Conservation (phyloP, 1,140 invertebrate genomes). For the Zelostemma sp. region DNA sequence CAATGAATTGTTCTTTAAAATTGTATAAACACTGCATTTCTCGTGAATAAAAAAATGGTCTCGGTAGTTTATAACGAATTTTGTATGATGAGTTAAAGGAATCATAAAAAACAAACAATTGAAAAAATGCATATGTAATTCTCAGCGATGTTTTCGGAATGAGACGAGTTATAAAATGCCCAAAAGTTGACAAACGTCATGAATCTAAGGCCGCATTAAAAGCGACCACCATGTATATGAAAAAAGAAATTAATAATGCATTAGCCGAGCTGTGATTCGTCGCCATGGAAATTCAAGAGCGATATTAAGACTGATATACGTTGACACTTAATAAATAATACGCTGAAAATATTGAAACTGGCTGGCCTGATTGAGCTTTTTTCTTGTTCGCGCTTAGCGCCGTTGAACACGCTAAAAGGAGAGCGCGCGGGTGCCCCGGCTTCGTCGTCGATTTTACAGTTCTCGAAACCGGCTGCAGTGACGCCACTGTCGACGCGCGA, state of each 20-base stretch:
- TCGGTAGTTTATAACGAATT: too few species aligned
- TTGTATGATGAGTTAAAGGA: not conserved
- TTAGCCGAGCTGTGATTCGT: slow-evolving; percentile 10
- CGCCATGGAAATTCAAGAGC: slow-evolving; percentile 35
- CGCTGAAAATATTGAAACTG: slow-evolving; percentile 12
- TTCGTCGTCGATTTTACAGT: slow-evolving; percentile 12
- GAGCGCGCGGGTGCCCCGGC: not conserved
- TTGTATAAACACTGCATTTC: too few species aligned
- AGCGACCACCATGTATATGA: slow-evolving; percentile 39
- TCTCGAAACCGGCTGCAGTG: slow-evolving; percentile 28
- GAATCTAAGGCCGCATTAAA: slow-evolving; percentile 27
- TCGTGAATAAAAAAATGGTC: too few species aligned
- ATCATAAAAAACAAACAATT: not conserved
- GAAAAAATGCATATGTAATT: not conserved
- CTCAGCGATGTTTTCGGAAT: too few species aligned
- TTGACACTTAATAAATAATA: slow-evolving; percentile 17
- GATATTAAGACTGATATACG: slow-evolving; percentile 32
- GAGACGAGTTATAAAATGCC: not conserved
- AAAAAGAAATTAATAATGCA: slow-evolving; percentile 31
- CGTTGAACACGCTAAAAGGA: not conserved
- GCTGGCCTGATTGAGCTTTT: slow-evolving; percentile 8
- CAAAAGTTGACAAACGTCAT: slow-evolving; percentile 22
- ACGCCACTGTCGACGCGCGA: slow-evolving; percentile 35
- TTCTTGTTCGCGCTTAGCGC: slow-evolving; percentile 5
- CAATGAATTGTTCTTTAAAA: too few species aligned